A percentile compares a stretch with the other conserved stretches of the same genome.
These are phyloP conservation scores for Steinernema carpocapsae DNA, from an alignment of 2,888 invertebrate genomes.

Conservation along the genomic window DNA sequence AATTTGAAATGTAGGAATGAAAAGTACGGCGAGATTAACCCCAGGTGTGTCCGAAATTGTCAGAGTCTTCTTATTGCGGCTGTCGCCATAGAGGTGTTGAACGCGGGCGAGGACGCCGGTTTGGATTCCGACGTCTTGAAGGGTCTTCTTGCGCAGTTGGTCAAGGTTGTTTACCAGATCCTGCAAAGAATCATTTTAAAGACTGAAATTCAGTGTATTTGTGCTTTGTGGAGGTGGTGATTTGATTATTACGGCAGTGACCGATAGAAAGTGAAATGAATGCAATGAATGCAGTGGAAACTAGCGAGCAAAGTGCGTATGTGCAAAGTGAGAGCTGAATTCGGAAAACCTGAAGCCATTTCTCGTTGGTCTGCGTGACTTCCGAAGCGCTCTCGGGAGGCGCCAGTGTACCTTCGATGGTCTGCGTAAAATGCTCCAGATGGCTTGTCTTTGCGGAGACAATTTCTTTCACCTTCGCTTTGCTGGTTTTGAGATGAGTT, in stretches of 20 bases:
- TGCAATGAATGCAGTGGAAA: not conserved
- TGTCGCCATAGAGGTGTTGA: constrained; percentile 54
- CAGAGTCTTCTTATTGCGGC: too few relatives aligned
- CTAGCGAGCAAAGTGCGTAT: too few relatives aligned
- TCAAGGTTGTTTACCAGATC: constrained; percentile 29
- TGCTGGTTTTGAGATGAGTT: not conserved
- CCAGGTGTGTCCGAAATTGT: not conserved
- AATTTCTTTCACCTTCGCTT: constrained; percentile 4
- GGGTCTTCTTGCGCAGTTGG: constrained; percentile 5
- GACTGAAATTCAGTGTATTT: too few relatives aligned
- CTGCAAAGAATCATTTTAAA: too few relatives aligned
- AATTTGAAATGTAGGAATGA: not conserved
- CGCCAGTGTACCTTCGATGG: not conserved
- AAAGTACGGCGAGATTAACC: not conserved
- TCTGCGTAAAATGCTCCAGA: constrained; percentile 3
- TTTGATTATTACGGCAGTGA: not conserved
- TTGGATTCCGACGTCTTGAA: constrained; percentile 56
- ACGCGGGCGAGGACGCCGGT: constrained; percentile 59
- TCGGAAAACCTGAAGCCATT: constrained; percentile 22
- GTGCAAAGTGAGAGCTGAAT: too few relatives aligned
- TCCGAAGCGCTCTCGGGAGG: not conserved
- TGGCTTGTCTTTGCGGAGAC: not conserved
- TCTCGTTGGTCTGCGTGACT: constrained; percentile 9
- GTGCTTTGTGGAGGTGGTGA: too few relatives aligned
- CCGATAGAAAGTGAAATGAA: not conserved